phyloP scores from a whole-genome alignment of 2,113 vertebrate genomes.

The Orycteropus afer region DNA sequence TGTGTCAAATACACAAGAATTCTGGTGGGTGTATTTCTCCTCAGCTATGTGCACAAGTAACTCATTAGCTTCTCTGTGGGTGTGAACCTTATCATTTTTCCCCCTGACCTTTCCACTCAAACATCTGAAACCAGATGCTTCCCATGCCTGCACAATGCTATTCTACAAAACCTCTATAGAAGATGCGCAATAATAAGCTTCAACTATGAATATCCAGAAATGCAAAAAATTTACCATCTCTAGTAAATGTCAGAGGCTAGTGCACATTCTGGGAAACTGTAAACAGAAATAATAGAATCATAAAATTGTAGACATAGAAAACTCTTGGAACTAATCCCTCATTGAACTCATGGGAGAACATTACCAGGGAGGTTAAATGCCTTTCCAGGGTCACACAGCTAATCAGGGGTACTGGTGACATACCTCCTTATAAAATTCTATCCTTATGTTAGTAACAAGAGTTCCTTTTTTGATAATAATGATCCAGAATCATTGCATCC shows the following conservation, averaged over 20 bases:
- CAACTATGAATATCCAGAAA: not conserved
- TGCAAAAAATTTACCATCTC: not conserved
- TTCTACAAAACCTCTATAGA: not conserved
- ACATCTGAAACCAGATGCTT: not conserved
- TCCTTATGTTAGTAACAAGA: not conserved
- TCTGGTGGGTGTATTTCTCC: conserved; percentile 15
- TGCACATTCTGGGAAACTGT: not conserved
- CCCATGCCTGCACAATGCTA: not conserved
- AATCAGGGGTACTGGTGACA: not conserved
- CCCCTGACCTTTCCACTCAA: not conserved
- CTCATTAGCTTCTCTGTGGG: not conserved
- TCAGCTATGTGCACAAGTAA: conserved; percentile 5
- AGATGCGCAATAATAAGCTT: not conserved
- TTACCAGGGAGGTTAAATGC: not conserved
- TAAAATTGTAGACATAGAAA: not conserved
- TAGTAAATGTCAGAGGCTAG: not conserved
- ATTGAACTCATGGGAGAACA: not conserved
- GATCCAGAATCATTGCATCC: not conserved
- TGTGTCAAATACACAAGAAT: conserved; percentile 48
- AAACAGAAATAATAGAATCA: not conserved
- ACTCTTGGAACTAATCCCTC: not conserved
- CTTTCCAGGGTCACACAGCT: not conserved
- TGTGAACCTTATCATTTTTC: not conserved
- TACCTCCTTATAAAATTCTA: not conserved
- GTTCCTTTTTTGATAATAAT: not conserved